Conservation (phyloP, 2,888 invertebrate genomes). For the Leucoma salicis region DNA sequence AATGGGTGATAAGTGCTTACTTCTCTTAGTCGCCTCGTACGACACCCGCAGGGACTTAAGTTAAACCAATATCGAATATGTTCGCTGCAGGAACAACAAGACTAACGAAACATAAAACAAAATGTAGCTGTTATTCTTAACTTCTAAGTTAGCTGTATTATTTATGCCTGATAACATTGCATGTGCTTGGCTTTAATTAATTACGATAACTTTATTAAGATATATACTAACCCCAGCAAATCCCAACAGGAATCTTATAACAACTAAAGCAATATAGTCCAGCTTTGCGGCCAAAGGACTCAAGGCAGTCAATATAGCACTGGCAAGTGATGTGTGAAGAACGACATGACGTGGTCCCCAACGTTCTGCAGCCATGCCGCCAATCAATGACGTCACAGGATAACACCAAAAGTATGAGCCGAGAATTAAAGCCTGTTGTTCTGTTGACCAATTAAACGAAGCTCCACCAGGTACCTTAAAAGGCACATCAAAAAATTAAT, state of each 20-base stretch:
- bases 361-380: conserved; percentile 85
- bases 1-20: no score
- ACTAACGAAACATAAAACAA: no score
- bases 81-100: no score
- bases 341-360: conserved; percentile 84
- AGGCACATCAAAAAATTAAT: not conserved
- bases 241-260: conserved; percentile 83
- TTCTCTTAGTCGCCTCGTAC: no score
- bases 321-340: conserved; percentile 72
- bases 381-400: conserved; percentile 84
- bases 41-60: no score
- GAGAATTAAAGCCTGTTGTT: conserved; percentile 84
- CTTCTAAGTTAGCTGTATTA: no score
- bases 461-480: conserved; percentile 45
- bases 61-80: no score
- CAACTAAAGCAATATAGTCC: conserved; percentile 80
- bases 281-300: conserved; percentile 83
- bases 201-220: not conserved
- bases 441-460: conserved; percentile 80
- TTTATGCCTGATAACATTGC: no score
- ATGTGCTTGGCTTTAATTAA: no score
- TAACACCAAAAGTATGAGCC: conserved; percentile 88
- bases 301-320: conserved; percentile 81
- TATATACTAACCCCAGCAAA: conserved; percentile 80
- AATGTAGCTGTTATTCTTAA: no score